Evolutionary conservation across 2,797 vertebrate genomes (phyloP).

Genomic region (Gymnopithys bicolor): DNA sequence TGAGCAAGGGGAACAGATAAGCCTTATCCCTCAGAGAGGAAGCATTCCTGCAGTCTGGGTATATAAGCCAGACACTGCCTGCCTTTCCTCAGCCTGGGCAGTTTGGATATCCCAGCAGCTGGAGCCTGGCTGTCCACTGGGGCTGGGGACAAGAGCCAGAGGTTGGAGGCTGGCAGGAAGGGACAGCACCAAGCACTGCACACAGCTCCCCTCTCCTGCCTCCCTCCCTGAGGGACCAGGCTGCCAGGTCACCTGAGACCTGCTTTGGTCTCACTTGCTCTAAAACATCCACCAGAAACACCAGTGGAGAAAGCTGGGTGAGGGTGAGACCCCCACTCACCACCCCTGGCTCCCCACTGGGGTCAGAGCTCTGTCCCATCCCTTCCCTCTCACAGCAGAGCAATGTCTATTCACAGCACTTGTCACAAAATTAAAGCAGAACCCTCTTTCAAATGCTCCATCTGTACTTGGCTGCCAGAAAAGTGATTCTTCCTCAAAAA

Average conservation of each 20-base stretch:
- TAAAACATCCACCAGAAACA: neutral
- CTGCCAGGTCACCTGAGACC: neutral
- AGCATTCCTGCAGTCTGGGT: neutral
- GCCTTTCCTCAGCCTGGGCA: neutral
- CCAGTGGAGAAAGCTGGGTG: neutral
- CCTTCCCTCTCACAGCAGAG: slow-evolving; percentile 20
- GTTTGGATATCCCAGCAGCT: neutral
- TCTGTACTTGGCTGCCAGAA: slow-evolving; percentile 61
- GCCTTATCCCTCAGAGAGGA: neutral
- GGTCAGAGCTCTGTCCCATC: neutral
- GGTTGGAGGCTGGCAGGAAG: fast-evolving
- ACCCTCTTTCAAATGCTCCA: slow-evolving; percentile 56
- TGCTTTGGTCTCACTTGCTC: neutral
- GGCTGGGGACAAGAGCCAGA: neutral
- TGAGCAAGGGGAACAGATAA: neutral
- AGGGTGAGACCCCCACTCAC: neutral
- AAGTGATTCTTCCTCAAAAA: slow-evolving; percentile 47
- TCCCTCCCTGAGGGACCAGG: neutral
- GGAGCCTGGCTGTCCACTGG: neutral
- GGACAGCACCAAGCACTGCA: neutral
- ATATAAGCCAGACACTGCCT: neutral
- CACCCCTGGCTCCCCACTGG: neutral
- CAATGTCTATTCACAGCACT: slow-evolving; percentile 59
- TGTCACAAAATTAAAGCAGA: slow-evolving; percentile 73
- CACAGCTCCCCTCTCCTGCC: neutral